These are phyloP conservation scores for Lates calcarifer DNA, from an alignment of 2,113 vertebrate species.

Conservation along the genomic window DNA sequence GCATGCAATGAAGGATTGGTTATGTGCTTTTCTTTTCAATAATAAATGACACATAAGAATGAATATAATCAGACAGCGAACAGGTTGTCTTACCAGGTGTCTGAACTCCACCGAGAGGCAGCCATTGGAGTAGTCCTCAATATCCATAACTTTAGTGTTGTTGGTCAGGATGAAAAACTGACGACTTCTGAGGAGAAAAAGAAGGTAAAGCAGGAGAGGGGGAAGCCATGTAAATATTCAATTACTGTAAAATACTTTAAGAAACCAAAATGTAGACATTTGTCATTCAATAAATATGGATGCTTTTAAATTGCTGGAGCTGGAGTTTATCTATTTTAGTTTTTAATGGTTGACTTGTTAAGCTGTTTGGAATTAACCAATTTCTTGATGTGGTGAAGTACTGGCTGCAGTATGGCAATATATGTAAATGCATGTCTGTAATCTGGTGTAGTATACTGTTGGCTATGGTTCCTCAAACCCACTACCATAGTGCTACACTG, in stretches of 20 bases:
- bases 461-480: neutral
- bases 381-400: neutral
- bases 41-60: neutral
- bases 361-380: neutral
- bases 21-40: neutral
- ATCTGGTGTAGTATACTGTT: neutral
- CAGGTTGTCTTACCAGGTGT: conserved; percentile 88
- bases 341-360: no score
- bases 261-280: neutral
- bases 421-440: neutral
- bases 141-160: conserved; percentile 96
- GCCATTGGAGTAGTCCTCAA: conserved; percentile 94
- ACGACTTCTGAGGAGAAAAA: conserved; percentile 85
- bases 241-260: neutral
- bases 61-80: neutral
- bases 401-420: neutral
- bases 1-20: neutral
- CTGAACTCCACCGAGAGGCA: conserved; percentile 96
- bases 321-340: no score
- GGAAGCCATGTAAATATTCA: neutral
- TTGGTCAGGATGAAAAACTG: conserved; percentile 96
- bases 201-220: neutral
- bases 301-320: no score
- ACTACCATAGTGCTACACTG: neutral
- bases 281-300: neutral